These are phyloP conservation scores for Hemiprocne comata DNA, from an alignment of 2,113 vertebrate genomes.

Conservation along the genomic window DNA sequence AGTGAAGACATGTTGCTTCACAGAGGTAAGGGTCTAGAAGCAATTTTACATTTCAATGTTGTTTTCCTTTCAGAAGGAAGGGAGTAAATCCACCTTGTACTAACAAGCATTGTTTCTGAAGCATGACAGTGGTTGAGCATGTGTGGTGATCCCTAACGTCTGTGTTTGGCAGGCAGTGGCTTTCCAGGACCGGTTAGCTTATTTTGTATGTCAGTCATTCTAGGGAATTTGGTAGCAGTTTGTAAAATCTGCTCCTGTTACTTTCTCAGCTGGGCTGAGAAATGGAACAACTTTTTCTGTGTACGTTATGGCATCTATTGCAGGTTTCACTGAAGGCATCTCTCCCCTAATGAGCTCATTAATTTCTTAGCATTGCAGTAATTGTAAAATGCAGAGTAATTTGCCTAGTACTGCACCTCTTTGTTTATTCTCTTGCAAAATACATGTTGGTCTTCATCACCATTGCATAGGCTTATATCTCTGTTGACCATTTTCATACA, in stretches of 20 bases:
- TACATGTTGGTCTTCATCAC: neutral
- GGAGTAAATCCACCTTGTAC: neutral
- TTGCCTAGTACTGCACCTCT: neutral
- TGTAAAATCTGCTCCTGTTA: neutral
- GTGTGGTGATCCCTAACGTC: neutral
- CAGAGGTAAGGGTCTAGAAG: neutral
- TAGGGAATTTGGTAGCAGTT: neutral
- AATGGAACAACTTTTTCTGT: neutral
- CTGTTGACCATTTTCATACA: neutral
- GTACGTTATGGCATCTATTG: neutral
- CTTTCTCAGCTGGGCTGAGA: neutral
- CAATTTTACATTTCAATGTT: neutral
- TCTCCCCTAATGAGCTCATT: neutral
- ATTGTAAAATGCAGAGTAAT: neutral
- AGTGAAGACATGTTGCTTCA: neutral
- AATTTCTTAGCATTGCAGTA: neutral
- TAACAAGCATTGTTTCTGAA: neutral
- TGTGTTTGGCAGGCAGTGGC: neutral
- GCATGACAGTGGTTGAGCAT: neutral
- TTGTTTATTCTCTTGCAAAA: neutral
- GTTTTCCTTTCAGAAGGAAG: neutral
- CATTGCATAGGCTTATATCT: neutral
- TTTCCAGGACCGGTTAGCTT: neutral
- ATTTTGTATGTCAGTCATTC: neutral
- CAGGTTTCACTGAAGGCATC: neutral